Conservation (phyloP, 2,888 invertebrate species). For the Marronus borbonicus region DNA sequence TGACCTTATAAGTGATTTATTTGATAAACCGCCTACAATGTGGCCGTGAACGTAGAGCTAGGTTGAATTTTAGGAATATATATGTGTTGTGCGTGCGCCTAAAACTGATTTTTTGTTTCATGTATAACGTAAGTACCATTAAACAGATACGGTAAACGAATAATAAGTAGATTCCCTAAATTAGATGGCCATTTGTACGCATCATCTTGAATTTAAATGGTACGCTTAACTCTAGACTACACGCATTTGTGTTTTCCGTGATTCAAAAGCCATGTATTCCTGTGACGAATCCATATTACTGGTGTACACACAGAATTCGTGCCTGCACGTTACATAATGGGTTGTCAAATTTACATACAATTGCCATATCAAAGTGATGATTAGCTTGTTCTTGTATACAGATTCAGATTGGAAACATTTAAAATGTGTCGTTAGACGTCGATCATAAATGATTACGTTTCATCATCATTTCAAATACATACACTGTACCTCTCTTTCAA, state of each 20-base stretch:
- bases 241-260: not conserved
- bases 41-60: conserved; percentile 4
- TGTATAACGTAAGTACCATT: conserved; percentile 38
- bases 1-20: conserved; percentile 28
- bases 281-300: conserved; percentile 15
- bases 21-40: conserved; percentile 1
- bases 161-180: conserved; percentile 35
- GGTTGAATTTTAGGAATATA: conserved; percentile 24
- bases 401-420: not conserved
- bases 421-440: too few relatives aligned
- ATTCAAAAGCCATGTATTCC: not conserved
- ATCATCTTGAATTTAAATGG: conserved; percentile 36
- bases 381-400: not conserved
- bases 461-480: too few relatives aligned
- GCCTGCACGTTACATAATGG: conserved; percentile 7
- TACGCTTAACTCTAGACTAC: conserved; percentile 12
- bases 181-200: conserved; percentile 37
- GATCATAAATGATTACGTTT: too few relatives aligned
- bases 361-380: conserved; percentile 3
- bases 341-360: conserved; percentile 32
- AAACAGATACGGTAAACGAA: conserved; percentile 34
- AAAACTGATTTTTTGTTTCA: conserved; percentile 27
- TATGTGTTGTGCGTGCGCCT: conserved; percentile 35
- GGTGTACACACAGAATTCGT: not conserved
- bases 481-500: too few relatives aligned